These are phyloP conservation scores for Plecotus auritus DNA, from an alignment of 2,113 vertebrate genomes.

Conservation along the genomic window DNA sequence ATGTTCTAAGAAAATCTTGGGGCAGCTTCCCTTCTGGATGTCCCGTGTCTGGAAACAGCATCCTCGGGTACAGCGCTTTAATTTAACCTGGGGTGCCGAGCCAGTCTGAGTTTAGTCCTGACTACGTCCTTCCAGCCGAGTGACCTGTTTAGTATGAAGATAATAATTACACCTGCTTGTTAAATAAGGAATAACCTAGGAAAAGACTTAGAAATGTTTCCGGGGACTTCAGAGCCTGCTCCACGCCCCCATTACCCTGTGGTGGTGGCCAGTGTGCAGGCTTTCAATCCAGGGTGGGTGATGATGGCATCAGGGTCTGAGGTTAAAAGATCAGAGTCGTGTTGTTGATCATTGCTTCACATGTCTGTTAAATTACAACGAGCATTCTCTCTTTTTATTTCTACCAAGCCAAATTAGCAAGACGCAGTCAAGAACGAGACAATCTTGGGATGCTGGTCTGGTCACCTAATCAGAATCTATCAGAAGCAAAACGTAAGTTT, in stretches of 20 bases:
- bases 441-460: slow-evolving; percentile 97
- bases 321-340: not conserved
- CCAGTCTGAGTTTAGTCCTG: not conserved
- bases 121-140: not conserved
- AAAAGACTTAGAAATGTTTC: not conserved
- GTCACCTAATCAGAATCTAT: slow-evolving; percentile 92
- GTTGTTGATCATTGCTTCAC: not conserved
- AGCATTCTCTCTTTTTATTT: slow-evolving; percentile 65
- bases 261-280: not conserved
- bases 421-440: slow-evolving; percentile 90
- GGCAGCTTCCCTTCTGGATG: not conserved
- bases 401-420: slow-evolving; percentile 85
- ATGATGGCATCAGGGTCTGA: too few relatives aligned
- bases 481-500: slow-evolving; percentile 94
- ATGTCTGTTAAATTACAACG: slow-evolving; percentile 19
- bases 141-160: not conserved
- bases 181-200: not conserved
- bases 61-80: not conserved
- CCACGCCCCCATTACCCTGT: fast-evolving
- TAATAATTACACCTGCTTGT: not conserved
- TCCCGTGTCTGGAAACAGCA: not conserved
- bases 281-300: not conserved
- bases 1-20: not conserved
- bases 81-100: not conserved
- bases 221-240: too few relatives aligned